Percentiles rank a stretch among this genome's conserved stretches.
Conservation (phyloP, 2,113 vertebrate genomes). For the Apaloderma vittatum region DNA sequence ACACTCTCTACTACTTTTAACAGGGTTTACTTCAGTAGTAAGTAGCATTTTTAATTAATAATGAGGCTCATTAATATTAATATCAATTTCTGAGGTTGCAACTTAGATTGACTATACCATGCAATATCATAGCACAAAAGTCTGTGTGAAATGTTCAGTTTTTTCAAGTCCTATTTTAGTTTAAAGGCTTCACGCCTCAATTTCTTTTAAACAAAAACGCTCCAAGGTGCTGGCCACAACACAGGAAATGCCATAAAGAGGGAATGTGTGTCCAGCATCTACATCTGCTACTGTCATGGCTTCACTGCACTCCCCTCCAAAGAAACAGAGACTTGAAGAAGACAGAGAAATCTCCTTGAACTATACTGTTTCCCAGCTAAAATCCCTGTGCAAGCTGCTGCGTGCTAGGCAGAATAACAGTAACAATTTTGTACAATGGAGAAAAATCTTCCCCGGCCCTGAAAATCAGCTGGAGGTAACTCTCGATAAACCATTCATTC, state of each 20-base stretch:
- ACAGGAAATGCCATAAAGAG: neutral
- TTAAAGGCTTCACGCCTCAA: slow-evolving; percentile 15
- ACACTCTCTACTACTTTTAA: neutral
- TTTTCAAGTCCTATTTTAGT: slow-evolving; percentile 27
- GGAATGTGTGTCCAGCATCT: neutral
- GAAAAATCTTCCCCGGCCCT: neutral
- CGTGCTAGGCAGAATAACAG: neutral
- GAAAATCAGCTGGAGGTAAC: neutral
- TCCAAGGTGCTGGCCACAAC: neutral
- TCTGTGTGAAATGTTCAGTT: neutral
- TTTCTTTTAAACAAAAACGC: slow-evolving; percentile 24
- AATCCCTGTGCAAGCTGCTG: neutral
- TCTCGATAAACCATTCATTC: neutral
- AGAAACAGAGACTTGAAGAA: neutral
- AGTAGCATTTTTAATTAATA: slow-evolving; percentile 4
- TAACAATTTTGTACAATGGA: neutral
- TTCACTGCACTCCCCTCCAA: neutral
- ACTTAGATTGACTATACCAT: slow-evolving; percentile 9
- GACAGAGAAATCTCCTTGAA: neutral
- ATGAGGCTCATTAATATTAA: neutral
- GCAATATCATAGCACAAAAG: slow-evolving; percentile 22
- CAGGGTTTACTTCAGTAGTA: neutral
- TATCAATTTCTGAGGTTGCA: neutral
- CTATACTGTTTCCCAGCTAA: neutral
- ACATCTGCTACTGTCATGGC: neutral